A percentile compares a stretch with the other conserved stretches of the same genome.
These are phyloP conservation scores for Machimus rusticus DNA, from an alignment of 2,888 invertebrate species.

Conservation along the genomic window DNA sequence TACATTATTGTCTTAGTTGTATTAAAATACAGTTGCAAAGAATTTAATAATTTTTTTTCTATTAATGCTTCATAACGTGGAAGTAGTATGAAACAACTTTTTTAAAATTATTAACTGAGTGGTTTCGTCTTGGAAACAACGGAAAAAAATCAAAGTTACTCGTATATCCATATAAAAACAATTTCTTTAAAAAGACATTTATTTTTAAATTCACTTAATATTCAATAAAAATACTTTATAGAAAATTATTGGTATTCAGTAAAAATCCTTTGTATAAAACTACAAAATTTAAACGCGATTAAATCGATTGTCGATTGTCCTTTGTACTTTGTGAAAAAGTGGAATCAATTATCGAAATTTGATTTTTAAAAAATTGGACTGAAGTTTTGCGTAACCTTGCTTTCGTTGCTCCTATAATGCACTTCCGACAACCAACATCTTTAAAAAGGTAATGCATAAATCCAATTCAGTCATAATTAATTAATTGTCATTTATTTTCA, in stretches of 20 bases:
- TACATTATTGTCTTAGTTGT: slow-evolving; percentile 23
- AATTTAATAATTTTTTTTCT: background rate
- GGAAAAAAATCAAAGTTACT: background rate
- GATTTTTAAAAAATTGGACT: background rate
- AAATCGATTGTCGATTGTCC: background rate
- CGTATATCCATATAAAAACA: background rate
- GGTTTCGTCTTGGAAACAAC: background rate
- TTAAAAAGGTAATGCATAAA: background rate
- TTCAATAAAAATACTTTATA: background rate
- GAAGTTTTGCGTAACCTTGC: background rate
- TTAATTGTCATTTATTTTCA: background rate
- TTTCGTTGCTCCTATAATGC: background rate
- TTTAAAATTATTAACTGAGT: background rate
- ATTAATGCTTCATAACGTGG: background rate
- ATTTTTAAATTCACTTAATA: background rate
- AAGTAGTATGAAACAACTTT: background rate
- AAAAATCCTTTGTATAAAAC: background rate
- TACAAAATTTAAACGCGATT: background rate
- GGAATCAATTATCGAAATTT: background rate
- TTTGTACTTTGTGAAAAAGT: background rate
- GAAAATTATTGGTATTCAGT: background rate
- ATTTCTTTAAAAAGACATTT: background rate
- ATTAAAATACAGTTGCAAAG: slow-evolving; percentile 15
- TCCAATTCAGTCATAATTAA: background rate
- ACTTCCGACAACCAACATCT: background rate